phyloP scores from a whole-genome alignment of 1,140 invertebrate species.

The Orius insidiosus region DNA sequence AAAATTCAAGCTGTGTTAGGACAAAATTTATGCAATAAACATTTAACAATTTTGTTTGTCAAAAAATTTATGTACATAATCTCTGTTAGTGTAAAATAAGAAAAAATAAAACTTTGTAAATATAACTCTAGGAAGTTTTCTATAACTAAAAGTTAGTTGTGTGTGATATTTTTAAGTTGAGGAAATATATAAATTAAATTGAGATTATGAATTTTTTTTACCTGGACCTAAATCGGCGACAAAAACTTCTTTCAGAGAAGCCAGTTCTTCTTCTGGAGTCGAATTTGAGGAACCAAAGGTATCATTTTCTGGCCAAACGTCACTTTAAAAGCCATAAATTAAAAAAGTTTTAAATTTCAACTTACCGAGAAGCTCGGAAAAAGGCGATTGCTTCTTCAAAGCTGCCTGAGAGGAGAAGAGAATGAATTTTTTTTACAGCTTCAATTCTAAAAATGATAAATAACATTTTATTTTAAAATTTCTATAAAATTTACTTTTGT shows the following conservation, averaged over 20 bases:
- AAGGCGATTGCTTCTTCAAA: constrained; percentile 61
- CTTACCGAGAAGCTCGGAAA: constrained; percentile 62
- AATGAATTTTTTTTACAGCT: constrained; percentile 76
- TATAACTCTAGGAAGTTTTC: too few relatives aligned
- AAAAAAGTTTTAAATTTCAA: too few relatives aligned
- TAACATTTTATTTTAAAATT: too few relatives aligned
- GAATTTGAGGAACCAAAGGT: constrained; percentile 54
- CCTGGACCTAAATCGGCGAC: constrained; percentile 51
- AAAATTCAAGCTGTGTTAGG: too few relatives aligned
- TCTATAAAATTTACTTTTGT: too few relatives aligned
- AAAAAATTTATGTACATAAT: constrained; percentile 9
- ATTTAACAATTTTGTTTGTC: neutral
- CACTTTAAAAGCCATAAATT: too few relatives aligned
- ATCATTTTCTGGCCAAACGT: constrained; percentile 73
- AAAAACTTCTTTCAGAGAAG: constrained; percentile 60
- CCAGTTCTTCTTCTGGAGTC: constrained; percentile 55
- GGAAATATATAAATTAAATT: neutral
- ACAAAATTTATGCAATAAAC: neutral
- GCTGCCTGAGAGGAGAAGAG: constrained; percentile 46
- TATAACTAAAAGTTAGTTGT: too few relatives aligned
- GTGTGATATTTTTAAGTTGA: too few relatives aligned
- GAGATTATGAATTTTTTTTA: constrained; percentile 24
- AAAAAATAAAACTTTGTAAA: too few relatives aligned
- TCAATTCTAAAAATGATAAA: too few relatives aligned
- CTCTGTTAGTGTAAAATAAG: constrained; percentile 3